Conservation (phyloP, 2,888 invertebrate species). For the Apoderus coryli region DNA sequence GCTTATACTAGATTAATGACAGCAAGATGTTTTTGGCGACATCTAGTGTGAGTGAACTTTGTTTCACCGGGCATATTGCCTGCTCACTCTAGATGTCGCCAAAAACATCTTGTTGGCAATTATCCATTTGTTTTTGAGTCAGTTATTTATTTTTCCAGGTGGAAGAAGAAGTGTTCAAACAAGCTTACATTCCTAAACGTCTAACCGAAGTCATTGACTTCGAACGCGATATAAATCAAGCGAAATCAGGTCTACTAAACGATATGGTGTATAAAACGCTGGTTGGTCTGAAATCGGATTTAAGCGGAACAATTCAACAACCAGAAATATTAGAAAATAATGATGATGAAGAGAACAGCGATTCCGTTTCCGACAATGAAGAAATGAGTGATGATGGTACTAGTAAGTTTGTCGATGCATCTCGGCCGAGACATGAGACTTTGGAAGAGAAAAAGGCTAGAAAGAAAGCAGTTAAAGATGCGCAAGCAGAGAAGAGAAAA, state of each 20-base stretch:
- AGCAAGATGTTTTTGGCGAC: no score
- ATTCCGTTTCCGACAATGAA: slow-evolving; percentile 21
- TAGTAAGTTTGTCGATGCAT: slow-evolving; percentile 46
- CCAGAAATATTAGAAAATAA: slow-evolving; percentile 47
- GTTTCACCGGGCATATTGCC: no score
- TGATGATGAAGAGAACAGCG: slow-evolving; percentile 25
- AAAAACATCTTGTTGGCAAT: no score
- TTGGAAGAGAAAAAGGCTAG: slow-evolving; percentile 66
- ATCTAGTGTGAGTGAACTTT: no score
- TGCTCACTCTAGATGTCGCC: no score
- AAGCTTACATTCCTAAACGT: slow-evolving; percentile 84
- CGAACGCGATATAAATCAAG: slow-evolving; percentile 72
- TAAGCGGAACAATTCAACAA: slow-evolving; percentile 53
- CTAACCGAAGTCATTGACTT: slow-evolving; percentile 78
- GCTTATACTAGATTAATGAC: no score
- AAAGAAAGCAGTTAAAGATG: slow-evolving; percentile 79
- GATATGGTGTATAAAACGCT: slow-evolving; percentile 77
- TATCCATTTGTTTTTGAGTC: no score
- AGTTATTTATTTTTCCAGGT: slow-evolving; percentile 32
- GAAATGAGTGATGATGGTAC: slow-evolving; percentile 26
- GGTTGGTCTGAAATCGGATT: slow-evolving; percentile 65
- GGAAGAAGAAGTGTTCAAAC: slow-evolving; percentile 87
- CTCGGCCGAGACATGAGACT: slow-evolving; percentile 67
- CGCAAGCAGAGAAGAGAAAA: slow-evolving; percentile 77
- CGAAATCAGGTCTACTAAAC: slow-evolving; percentile 54